Evolutionary conservation across 1,140 invertebrate genomes (phyloP).

Genomic region (Aphelenchoides fujianensis): DNA sequence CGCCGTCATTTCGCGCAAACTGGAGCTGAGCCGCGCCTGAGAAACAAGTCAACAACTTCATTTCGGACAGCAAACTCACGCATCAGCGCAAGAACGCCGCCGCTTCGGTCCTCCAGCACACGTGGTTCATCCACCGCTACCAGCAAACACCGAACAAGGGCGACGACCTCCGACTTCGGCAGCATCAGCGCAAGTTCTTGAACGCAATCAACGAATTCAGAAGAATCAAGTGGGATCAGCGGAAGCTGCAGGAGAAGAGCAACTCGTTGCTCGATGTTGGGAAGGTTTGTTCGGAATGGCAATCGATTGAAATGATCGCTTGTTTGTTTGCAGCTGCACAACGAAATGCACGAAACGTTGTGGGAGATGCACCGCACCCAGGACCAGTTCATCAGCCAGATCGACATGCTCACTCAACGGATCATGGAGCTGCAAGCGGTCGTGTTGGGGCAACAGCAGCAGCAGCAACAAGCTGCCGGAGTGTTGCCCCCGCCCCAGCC

Average conservation of each 20-base stretch:
- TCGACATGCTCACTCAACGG: conserved; percentile 48
- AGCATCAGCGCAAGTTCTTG: conserved; percentile 60
- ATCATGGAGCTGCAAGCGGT: conserved; percentile 38
- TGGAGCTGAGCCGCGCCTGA: conserved; percentile 60
- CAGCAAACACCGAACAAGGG: conserved; percentile 54
- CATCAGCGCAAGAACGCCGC: conserved; percentile 67
- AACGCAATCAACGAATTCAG: conserved; percentile 61
- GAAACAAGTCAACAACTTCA: conserved; percentile 63
- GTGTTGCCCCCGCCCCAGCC: neutral
- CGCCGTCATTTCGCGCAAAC: conserved; percentile 61
- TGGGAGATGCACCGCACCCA: conserved; percentile 62
- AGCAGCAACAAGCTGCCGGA: neutral
- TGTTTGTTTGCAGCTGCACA: conserved; percentile 55
- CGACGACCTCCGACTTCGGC: conserved; percentile 56
- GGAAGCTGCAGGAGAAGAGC: conserved; percentile 60
- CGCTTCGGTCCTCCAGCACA: conserved; percentile 67
- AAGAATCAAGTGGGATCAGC: conserved; percentile 61
- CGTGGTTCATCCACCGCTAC: conserved; percentile 64
- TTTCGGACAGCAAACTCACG: conserved; percentile 63
- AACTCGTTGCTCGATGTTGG: conserved; percentile 61
- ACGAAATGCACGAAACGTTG: conserved; percentile 59
- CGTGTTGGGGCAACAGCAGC: conserved; percentile 25
- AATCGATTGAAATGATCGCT: conserved; percentile 5
- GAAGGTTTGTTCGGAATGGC: conserved; percentile 41
- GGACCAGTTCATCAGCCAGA: conserved; percentile 60